A percentile compares a stretch with the other conserved stretches of the same genome.
Evolutionary conservation across 2,888 invertebrate species (phyloP).

Genomic region (Leucophenga maculata): DNA sequence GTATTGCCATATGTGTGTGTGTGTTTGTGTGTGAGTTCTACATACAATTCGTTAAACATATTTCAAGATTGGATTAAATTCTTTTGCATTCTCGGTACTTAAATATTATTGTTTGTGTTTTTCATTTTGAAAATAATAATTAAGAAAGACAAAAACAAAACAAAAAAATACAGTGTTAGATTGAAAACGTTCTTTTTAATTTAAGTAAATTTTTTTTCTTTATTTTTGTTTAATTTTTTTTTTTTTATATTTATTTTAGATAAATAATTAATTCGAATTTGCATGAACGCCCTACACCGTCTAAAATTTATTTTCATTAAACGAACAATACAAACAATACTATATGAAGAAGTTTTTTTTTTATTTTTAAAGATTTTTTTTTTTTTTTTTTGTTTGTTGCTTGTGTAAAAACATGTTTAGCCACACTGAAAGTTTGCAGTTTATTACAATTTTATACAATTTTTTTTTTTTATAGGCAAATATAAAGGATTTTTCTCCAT

Average conservation of each 20-base stretch:
- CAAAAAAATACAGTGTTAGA: background rate
- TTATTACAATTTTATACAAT: background rate
- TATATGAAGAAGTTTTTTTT: background rate
- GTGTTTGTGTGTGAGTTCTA: constrained; percentile 7
- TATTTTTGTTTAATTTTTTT: background rate
- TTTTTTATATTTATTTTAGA: background rate
- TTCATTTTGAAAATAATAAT: background rate
- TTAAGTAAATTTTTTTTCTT: background rate
- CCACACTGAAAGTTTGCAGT: background rate
- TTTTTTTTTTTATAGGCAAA: constrained; percentile 12
- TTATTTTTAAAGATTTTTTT: background rate
- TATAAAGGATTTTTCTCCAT: constrained; percentile 15
- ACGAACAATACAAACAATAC: too few species aligned
- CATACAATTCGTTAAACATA: constrained; percentile 20
- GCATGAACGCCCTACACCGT: too few species aligned
- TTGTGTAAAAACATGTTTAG: constrained; percentile 2
- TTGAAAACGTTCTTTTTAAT: background rate
- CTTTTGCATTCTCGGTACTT: constrained; percentile 11
- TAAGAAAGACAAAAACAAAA: background rate
- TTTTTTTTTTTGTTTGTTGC: background rate
- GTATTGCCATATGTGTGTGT: constrained; percentile 19
- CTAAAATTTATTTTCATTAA: background rate
- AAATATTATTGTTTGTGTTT: constrained; percentile 11
- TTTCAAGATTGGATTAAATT: constrained; percentile 17
- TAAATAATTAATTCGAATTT: too few species aligned